Conservation (phyloP, 2,888 invertebrate genomes). For the Oligia strigilis region DNA sequence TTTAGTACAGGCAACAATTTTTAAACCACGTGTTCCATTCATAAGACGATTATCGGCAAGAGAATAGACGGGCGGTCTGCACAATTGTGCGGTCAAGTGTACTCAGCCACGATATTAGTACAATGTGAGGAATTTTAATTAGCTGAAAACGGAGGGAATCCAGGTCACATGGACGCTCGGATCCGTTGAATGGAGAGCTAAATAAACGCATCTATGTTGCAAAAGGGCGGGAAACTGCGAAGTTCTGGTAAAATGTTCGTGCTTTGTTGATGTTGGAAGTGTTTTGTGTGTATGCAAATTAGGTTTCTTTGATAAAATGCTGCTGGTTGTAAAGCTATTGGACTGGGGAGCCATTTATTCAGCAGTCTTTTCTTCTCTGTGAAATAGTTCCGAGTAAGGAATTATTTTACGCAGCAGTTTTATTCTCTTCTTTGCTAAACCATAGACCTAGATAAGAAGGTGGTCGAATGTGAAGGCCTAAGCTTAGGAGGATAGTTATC, state of each 20-base stretch:
- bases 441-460: neutral
- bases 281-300: conserved; percentile 47
- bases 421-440: neutral
- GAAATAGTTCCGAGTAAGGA: neutral
- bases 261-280: conserved; percentile 28
- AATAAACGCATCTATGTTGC: conserved; percentile 54
- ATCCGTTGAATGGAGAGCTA: conserved; percentile 52
- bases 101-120: conserved; percentile 62
- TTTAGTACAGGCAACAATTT: neutral
- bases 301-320: conserved; percentile 47
- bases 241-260: conserved; percentile 25
- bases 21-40: conserved; percentile 34
- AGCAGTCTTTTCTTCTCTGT: neutral
- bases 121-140: conserved; percentile 69
- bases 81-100: conserved; percentile 67
- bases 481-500: neutral
- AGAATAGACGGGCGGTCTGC: conserved; percentile 31
- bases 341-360: conserved; percentile 21
- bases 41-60: conserved; percentile 27
- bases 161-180: conserved; percentile 64
- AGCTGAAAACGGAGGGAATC: conserved; percentile 65
- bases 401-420: neutral
- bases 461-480: neutral
- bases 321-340: neutral
- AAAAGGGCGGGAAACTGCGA: conserved; percentile 40